phyloP scores from a whole-genome alignment of 64 coral and sea anemone species.

The Hydrozoanthus tunicans region DNA sequence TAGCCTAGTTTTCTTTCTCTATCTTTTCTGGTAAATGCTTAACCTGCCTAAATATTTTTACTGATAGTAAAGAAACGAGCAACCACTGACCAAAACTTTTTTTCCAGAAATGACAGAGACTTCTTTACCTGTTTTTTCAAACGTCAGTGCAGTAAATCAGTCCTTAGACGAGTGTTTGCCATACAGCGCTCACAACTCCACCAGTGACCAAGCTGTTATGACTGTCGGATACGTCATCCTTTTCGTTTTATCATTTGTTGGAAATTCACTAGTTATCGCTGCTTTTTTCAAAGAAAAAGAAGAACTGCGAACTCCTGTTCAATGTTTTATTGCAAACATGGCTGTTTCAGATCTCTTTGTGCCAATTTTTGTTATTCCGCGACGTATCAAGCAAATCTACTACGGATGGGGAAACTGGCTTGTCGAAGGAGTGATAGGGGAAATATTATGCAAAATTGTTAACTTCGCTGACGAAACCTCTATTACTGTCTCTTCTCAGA shows the following conservation, averaged over 20 bases:
- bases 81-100: background rate
- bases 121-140: background rate
- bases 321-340: conserved; percentile 68
- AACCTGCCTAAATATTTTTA: too few species aligned
- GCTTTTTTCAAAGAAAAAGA: conserved; percentile 33
- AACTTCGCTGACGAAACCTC: conserved; percentile 55
- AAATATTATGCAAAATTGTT: conserved; percentile 56
- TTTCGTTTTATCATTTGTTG: conserved; percentile 26
- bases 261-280: conserved; percentile 50
- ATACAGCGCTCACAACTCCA: background rate
- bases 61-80: too few species aligned
- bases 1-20: too few species aligned
- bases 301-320: conserved; percentile 17
- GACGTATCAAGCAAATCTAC: conserved; percentile 11
- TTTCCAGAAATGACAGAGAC: background rate
- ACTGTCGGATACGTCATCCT: background rate
- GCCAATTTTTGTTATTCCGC: conserved; percentile 37
- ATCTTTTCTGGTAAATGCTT: too few species aligned
- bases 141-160: background rate
- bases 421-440: conserved; percentile 8
- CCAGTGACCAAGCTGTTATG: background rate
- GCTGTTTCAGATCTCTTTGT: conserved; percentile 66
- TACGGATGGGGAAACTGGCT: conserved; percentile 9
- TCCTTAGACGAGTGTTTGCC: background rate
- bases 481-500: conserved; percentile 40